A percentile compares a stretch with the other conserved stretches of the same genome.
These are phyloP conservation scores for Hyperoplus lanceolatus DNA, from an alignment of 2,797 vertebrate species.

Conservation along the genomic window DNA sequence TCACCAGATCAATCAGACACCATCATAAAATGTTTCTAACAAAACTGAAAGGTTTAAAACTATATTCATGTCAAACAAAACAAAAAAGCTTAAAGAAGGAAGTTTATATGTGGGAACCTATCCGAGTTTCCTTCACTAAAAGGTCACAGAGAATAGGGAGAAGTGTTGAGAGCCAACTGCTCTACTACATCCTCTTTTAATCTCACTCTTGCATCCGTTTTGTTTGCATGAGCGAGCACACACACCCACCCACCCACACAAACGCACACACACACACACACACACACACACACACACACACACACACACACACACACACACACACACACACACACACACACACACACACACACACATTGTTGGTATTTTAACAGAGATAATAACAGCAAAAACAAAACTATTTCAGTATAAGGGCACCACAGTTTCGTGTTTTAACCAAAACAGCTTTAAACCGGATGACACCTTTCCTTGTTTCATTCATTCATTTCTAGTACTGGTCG, in stretches of 20 bases:
- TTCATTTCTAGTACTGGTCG: background rate
- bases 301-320: too few relatives aligned
- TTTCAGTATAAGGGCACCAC: background rate
- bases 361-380: too few relatives aligned
- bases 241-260: background rate
- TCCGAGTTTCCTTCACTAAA: slow-evolving; percentile 38
- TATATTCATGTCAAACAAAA: slow-evolving; percentile 14
- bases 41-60: slow-evolving; percentile 1
- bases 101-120: slow-evolving; percentile 40
- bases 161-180: slow-evolving; percentile 27
- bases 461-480: slow-evolving; percentile 3
- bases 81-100: slow-evolving; percentile 21
- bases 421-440: slow-evolving; percentile 20
- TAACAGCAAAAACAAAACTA: too few relatives aligned
- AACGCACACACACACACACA: background rate
- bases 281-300: too few relatives aligned
- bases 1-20: background rate
- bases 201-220: slow-evolving; percentile 22
- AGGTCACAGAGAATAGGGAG: slow-evolving; percentile 53
- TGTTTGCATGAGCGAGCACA: background rate
- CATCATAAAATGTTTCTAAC: background rate
- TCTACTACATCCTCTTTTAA: slow-evolving; percentile 69
- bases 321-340: too few relatives aligned
- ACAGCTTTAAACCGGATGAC: slow-evolving; percentile 26
- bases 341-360: too few relatives aligned